A percentile compares a stretch with the other conserved stretches of the same genome.
phyloP scores from a whole-genome alignment of 1,140 invertebrate genomes.

The Drosophila repleta region DNA sequence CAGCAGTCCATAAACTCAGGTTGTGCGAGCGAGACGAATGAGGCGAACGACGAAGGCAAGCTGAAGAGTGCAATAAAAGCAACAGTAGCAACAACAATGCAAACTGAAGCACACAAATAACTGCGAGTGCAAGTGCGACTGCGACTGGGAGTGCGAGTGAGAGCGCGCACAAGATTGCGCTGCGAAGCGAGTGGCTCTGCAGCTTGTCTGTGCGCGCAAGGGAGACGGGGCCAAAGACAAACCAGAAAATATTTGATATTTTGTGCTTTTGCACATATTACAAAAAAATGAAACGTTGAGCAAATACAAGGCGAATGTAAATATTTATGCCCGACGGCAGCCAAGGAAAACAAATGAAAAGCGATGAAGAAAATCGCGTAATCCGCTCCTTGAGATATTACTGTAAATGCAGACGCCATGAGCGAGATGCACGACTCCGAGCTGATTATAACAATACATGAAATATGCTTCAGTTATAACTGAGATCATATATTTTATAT shows the following conservation, averaged over 20 bases:
- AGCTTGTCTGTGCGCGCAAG: slow-evolving; percentile 5
- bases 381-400: slow-evolving; percentile 46
- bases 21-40: slow-evolving; percentile 16
- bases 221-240: slow-evolving; percentile 23
- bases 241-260: slow-evolving; percentile 71
- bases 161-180: neutral
- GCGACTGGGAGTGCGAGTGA: slow-evolving; percentile 8
- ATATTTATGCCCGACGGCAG: slow-evolving; percentile 47
- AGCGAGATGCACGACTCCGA: no score
- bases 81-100: slow-evolving; percentile 47
- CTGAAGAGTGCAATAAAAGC: slow-evolving; percentile 68
- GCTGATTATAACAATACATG: no score
- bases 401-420: neutral
- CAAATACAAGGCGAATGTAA: slow-evolving; percentile 63
- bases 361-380: slow-evolving; percentile 37
- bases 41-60: slow-evolving; percentile 12
- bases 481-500: no score
- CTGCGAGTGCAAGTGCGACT: slow-evolving; percentile 22
- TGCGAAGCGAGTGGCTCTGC: slow-evolving; percentile 1
- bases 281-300: slow-evolving; percentile 63
- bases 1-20: slow-evolving; percentile 21
- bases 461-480: no score
- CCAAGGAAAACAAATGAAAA: slow-evolving; percentile 30
- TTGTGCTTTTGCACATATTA: slow-evolving; percentile 50
- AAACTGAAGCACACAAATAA: slow-evolving; percentile 31